Percentiles rank a stretch among this genome's conserved stretches.
Conservation (phyloP, 2,888 invertebrate species). For the Punctoribates punctum region DNA sequence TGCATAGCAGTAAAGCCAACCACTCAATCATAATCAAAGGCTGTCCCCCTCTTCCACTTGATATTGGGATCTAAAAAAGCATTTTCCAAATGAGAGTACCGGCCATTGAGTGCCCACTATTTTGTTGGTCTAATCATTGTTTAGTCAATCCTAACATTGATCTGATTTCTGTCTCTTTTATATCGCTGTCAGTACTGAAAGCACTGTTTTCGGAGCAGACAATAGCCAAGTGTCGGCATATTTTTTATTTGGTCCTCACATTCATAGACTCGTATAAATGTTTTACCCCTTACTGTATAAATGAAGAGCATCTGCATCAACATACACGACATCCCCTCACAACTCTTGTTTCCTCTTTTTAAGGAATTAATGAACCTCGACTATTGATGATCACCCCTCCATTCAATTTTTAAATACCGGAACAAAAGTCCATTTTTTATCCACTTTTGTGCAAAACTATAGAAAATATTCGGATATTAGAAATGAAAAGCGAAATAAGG, state of each 20-base stretch:
- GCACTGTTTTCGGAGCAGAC: background rate
- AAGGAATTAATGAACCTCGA: background rate
- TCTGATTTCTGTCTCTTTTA: conserved; percentile 26
- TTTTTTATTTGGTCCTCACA: background rate
- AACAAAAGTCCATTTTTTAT: background rate
- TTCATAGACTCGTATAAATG: background rate
- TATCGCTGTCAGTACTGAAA: background rate
- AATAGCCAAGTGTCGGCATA: conserved; percentile 27
- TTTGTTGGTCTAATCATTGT: background rate
- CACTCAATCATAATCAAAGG: conserved; percentile 11
- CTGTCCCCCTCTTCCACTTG: background rate
- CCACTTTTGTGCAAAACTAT: too few relatives aligned
- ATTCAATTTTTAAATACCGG: background rate
- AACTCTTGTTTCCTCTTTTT: background rate
- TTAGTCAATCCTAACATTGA: background rate
- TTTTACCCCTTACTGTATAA: background rate
- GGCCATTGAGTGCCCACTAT: background rate
- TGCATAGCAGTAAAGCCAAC: background rate
- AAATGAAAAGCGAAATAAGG: background rate
- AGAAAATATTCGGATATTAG: background rate
- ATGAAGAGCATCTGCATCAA: background rate
- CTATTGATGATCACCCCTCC: background rate
- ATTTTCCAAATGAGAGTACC: background rate
- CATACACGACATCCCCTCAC: background rate
- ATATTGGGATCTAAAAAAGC: conserved; percentile 2